phyloP scores from a whole-genome alignment of 1,140 invertebrate species.

The Dendroctonus ponderosae region DNA sequence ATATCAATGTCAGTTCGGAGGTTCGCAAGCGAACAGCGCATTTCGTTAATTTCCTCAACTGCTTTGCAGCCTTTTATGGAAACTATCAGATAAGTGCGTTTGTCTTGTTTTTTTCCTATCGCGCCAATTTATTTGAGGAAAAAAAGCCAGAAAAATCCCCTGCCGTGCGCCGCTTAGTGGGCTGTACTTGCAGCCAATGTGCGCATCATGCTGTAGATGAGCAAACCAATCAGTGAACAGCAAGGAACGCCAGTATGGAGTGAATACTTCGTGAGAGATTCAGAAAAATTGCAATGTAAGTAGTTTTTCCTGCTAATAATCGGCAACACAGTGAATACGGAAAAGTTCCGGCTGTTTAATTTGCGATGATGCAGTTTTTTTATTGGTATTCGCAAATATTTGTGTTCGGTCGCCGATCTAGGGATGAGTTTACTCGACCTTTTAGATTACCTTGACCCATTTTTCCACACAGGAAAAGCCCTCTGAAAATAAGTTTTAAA shows the following conservation, averaged over 20 bases:
- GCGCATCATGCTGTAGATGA: slow-evolving; percentile 12
- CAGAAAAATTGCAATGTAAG: too few species aligned
- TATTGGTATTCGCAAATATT: too few species aligned
- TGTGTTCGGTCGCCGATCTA: too few species aligned
- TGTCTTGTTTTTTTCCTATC: neutral
- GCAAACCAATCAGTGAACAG: neutral
- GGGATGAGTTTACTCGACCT: too few species aligned
- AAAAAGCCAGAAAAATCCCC: neutral
- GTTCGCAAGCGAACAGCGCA: slow-evolving; percentile 11
- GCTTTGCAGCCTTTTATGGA: neutral
- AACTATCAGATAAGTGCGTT: neutral
- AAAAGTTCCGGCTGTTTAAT: too few species aligned
- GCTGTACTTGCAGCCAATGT: slow-evolving; percentile 3
- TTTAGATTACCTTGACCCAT: too few species aligned
- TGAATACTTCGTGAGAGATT: too few species aligned
- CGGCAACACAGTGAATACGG: too few species aligned
- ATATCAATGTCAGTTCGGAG: slow-evolving; percentile 29
- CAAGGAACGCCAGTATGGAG: neutral
- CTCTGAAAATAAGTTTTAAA: too few species aligned
- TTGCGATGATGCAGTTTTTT: too few species aligned
- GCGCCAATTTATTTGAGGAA: neutral
- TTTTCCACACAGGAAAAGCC: too few species aligned
- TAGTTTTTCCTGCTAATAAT: too few species aligned
- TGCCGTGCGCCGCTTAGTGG: neutral
- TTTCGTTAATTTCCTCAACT: slow-evolving; percentile 18